Evolutionary conservation across 2,888 invertebrate species (phyloP), one percentile per base, ranked within the genome.

Genomic region (Ectemnius cavifrons): DNA sequence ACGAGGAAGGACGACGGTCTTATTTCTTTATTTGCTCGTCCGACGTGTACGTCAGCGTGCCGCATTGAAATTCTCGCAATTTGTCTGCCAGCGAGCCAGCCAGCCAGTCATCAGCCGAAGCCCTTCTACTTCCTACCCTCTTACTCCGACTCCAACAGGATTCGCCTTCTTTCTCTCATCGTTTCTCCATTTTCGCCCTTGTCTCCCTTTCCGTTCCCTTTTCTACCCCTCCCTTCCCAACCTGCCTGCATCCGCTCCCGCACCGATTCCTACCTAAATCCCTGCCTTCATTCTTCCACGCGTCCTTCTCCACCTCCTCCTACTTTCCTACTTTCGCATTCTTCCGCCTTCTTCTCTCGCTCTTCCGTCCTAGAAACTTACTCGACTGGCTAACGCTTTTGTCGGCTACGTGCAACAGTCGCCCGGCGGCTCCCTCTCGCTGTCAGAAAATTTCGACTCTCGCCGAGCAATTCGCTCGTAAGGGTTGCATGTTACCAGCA

Each of bases 11-110:
- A 66, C 69, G 71, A 61, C 63, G 73, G 20, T 81, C 79, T 81
- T 75, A 71, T 77, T 83, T 77, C 75, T 79, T 83, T 79, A 81
- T 83, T 84, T 83, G 79, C 77, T 79, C 76, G 71, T 69, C 61
- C 72, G 59, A 71, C 74, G 37, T 37, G 75, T 79, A 74, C 70
- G 66, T 75, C 72, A 73, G 73, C 59, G 73, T 67, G 63, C 68
- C 63, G 82, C 83, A 83, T 85, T 85, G 84, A 83, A 83, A 85
- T 85, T 85, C 79, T 82, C 71, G 75, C 82, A 80, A 83, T 84
- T 85, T 85, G 80, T 85, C 83, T 78, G 83, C 80, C 76, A 79
- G 64, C 46, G 58, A 52, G 49, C 49, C 49, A 75, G 59, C 68
- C 71, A 67, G 72, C 67, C 61, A 73, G 69, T 73, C 66, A 73